Conservation (phyloP, 2,113 vertebrate genomes). For the Amphilophus citrinellus region DNA sequence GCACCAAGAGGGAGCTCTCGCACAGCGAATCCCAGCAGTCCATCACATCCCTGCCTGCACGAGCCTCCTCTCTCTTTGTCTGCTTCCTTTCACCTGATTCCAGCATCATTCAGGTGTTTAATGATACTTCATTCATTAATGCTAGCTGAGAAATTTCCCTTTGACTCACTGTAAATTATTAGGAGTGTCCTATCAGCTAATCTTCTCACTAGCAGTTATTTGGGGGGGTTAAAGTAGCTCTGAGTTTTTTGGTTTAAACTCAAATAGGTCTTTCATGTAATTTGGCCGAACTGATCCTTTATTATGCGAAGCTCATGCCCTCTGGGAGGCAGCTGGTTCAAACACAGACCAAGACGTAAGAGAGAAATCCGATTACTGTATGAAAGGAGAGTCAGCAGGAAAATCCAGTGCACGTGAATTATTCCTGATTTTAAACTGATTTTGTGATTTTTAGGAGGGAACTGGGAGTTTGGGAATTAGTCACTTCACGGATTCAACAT, state of each 20-base stretch:
- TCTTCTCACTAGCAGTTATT: not conserved
- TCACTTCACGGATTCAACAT: not conserved
- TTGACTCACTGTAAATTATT: not conserved
- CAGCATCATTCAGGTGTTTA: not conserved
- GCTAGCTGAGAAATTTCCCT: not conserved
- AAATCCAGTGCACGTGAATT: not conserved
- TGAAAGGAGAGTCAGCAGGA: not conserved
- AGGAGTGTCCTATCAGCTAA: no score
- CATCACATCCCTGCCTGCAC: not conserved
- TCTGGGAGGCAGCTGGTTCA: fast-evolving
- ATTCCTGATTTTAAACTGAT: not conserved
- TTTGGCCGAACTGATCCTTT: not conserved
- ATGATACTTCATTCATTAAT: not conserved
- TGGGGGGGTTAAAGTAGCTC: not conserved
- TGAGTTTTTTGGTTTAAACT: not conserved
- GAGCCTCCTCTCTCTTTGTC: not conserved
- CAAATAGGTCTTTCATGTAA: not conserved
- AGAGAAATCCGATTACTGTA: not conserved
- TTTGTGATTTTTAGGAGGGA: not conserved
- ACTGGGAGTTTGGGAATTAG: fast-evolving
- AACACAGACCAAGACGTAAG: not conserved
- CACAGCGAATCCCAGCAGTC: conserved; percentile 72
- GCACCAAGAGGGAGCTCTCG: conserved; percentile 86
- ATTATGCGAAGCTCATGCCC: fast-evolving
- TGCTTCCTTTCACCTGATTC: not conserved